These are phyloP conservation scores for Fragum fragum DNA, from an alignment of 2,888 invertebrate species.

Conservation along the genomic window DNA sequence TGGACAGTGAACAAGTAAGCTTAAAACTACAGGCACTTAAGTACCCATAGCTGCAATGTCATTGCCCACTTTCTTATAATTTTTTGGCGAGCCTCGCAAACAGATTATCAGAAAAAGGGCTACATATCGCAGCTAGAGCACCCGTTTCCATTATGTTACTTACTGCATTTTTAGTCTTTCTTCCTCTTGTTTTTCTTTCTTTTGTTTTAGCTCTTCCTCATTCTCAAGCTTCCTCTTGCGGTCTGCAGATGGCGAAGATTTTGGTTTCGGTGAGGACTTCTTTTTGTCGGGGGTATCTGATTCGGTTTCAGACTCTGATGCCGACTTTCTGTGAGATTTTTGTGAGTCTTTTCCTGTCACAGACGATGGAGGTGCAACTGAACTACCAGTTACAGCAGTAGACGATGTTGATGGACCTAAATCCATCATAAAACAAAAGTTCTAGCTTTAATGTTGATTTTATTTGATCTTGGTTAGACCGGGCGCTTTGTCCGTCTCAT, in stretches of 20 bases:
- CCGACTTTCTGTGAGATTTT: constrained; percentile 39
- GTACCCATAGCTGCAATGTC: too few relatives aligned
- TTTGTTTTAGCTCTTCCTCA: constrained; percentile 73
- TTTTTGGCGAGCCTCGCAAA: background rate
- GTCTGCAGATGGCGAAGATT: constrained; percentile 60
- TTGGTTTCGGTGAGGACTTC: constrained; percentile 51
- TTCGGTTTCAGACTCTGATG: constrained; percentile 60
- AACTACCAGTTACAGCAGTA: background rate
- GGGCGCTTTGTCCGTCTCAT: background rate
- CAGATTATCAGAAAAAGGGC: background rate
- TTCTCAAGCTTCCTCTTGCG: constrained; percentile 76
- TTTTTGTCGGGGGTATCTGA: constrained; percentile 65
- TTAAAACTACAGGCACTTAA: too few relatives aligned
- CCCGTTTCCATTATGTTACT: too few relatives aligned
- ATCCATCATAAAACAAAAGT: background rate
- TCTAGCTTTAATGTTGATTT: too few relatives aligned
- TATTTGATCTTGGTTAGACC: background rate
- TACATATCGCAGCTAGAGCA: too few relatives aligned
- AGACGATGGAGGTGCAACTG: background rate
- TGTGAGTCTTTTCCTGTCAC: constrained; percentile 25
- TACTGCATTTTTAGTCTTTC: constrained; percentile 99
- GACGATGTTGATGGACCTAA: constrained; percentile 9
- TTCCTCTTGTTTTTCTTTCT: constrained; percentile 93
- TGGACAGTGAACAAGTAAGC: too few relatives aligned
- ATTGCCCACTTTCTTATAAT: too few relatives aligned